A percentile compares a stretch with the other conserved stretches of the same genome.
phyloP scores from a whole-genome alignment of 1,140 invertebrate genomes.

The Frieseomelitta varia region DNA sequence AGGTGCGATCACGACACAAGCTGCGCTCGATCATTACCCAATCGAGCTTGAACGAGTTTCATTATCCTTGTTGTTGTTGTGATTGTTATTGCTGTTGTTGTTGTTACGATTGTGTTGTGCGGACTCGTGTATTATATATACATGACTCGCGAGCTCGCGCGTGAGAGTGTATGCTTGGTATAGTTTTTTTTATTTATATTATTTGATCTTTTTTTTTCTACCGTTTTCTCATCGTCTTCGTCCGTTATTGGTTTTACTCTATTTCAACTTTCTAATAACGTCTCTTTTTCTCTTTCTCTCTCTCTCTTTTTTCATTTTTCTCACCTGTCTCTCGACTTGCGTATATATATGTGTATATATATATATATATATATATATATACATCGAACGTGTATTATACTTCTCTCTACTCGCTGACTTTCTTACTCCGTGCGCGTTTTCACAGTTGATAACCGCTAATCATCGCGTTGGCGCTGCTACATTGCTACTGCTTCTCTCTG shows the following conservation, averaged over 20 bases:
- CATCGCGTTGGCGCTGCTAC: neutral
- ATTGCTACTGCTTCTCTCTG: conserved; percentile 3
- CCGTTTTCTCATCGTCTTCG: conserved; percentile 27
- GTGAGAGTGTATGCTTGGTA: conserved; percentile 27
- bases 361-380: neutral
- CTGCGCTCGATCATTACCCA: conserved; percentile 64
- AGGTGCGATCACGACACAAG: conserved; percentile 77
- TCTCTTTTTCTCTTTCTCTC: neutral
- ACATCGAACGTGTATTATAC: neutral
- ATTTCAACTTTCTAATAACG: conserved; percentile 15
- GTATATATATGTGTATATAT: no score
- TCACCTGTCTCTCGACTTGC: conserved; percentile 25
- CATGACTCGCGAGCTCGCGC: neutral
- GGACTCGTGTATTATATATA: conserved; percentile 31
- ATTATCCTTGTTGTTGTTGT: conserved; percentile 11
- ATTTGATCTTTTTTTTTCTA: conserved; percentile 36
- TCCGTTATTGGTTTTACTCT: conserved; percentile 25
- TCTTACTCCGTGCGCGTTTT: neutral
- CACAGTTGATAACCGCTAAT: neutral
- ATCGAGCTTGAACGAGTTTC: conserved; percentile 52
- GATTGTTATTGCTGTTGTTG: neutral
- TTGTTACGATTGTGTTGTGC: conserved; percentile 13
- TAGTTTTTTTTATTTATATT: conserved; percentile 44
- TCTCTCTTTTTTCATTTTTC: conserved; percentile 2
- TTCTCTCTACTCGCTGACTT: conserved; percentile 10